Percentiles rank a stretch among this genome's conserved stretches.
These are phyloP conservation scores for Hapalemur alaotrensis DNA, from an alignment of 2,797 vertebrate genomes.

Conservation along the genomic window DNA sequence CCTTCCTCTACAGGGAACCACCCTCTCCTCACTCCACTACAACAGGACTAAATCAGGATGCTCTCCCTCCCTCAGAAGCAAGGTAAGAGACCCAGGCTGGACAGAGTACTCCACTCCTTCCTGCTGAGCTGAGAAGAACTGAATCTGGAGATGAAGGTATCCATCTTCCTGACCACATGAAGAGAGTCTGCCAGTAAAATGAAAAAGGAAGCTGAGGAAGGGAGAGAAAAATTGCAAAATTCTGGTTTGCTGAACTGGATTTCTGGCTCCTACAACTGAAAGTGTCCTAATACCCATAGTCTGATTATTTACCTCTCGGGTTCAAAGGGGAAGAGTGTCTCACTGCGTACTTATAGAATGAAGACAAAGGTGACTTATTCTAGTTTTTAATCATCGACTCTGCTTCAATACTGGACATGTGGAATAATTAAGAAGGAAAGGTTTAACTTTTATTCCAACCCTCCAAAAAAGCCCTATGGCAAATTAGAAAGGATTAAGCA, in stretches of 20 bases:
- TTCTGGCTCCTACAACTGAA: background rate
- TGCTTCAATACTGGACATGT: background rate
- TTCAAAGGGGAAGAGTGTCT: background rate
- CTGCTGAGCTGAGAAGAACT: background rate
- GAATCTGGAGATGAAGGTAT: background rate
- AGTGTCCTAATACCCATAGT: background rate
- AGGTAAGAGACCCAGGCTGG: background rate
- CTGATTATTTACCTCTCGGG: background rate
- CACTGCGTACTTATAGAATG: background rate
- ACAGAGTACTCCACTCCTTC: background rate
- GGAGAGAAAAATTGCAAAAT: background rate
- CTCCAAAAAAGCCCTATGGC: background rate
- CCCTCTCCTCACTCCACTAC: background rate
- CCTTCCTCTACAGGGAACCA: background rate
- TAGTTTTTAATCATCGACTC: background rate
- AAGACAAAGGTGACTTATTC: background rate
- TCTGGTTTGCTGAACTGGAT: background rate
- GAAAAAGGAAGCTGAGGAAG: background rate
- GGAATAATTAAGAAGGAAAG: background rate
- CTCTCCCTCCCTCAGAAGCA: background rate
- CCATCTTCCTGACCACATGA: background rate
- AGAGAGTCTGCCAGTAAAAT: background rate
- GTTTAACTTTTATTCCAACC: background rate
- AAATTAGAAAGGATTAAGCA: constrained; percentile 26
- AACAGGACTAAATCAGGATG: background rate